Evolutionary conservation across 1,140 invertebrate species (phyloP).

Genomic region (Drosophila nannoptera): DNA sequence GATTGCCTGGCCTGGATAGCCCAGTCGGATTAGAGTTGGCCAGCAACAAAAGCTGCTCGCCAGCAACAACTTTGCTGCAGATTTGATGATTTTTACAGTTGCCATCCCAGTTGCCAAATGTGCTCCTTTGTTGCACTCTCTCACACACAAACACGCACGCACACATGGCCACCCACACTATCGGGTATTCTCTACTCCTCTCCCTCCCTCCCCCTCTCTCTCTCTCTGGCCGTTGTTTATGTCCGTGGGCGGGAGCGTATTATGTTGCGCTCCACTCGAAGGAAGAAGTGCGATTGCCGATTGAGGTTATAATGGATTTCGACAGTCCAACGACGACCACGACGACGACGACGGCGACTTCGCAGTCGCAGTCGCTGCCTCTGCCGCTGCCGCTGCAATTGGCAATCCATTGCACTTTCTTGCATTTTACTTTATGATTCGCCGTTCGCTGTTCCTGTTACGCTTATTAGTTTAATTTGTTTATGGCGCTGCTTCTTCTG

Average conservation of each 20-base stretch:
- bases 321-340: conserved; percentile 56
- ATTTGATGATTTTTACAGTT: conserved; percentile 46
- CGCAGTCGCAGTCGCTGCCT: conserved; percentile 32
- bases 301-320: conserved; percentile 78
- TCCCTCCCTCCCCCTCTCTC: conserved; percentile 7
- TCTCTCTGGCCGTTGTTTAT: conserved; percentile 36
- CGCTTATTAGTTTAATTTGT: conserved; percentile 77
- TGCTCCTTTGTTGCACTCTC: conserved; percentile 19
- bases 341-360: conserved; percentile 17
- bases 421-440: conserved; percentile 52
- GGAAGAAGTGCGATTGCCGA: conserved; percentile 77
- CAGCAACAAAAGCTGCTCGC: conserved; percentile 40
- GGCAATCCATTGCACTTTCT: conserved; percentile 26
- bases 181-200: conserved; percentile 2
- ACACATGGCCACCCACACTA: conserved; percentile 17
- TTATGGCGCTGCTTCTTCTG: conserved; percentile 45
- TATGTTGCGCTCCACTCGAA: conserved; percentile 68
- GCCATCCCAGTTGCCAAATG: conserved; percentile 18
- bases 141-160: conserved; percentile 6
- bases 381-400: conserved; percentile 34
- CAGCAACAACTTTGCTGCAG: conserved; percentile 29
- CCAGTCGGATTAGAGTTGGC: conserved; percentile 41
- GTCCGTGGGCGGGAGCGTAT: conserved; percentile 36
- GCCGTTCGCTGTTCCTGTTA: conserved; percentile 59
- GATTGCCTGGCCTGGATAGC: conserved; percentile 10